These are phyloP conservation scores for Ptyas mucosa DNA, from an alignment of 2,113 vertebrate species.

Conservation along the genomic window DNA sequence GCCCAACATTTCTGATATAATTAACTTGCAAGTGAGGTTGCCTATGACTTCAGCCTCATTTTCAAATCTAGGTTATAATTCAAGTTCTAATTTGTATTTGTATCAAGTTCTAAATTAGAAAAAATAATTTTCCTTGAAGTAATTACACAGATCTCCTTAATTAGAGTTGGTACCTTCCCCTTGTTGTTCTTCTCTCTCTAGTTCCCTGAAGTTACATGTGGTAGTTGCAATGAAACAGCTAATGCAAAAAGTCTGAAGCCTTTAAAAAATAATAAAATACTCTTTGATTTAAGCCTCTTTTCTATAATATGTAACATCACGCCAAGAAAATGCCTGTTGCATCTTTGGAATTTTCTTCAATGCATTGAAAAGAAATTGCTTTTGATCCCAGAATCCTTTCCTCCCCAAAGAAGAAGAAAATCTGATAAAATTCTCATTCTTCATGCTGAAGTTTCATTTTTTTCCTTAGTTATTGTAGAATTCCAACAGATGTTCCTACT, in stretches of 20 bases:
- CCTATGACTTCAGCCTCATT: background rate
- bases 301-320: background rate
- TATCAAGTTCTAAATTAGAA: too few relatives aligned
- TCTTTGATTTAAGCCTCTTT: background rate
- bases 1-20: background rate
- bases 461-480: background rate
- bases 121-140: background rate
- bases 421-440: background rate
- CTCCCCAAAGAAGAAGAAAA: background rate
- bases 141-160: background rate
- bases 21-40: background rate
- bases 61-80: background rate
- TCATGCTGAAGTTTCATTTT: background rate
- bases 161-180: background rate
- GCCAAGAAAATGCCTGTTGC: background rate
- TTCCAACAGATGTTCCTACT: background rate
- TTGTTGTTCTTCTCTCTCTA: background rate
- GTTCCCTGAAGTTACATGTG: background rate
- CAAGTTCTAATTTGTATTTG: background rate
- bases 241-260: background rate
- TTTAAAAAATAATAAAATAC: background rate
- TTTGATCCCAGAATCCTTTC: background rate
- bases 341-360: background rate
- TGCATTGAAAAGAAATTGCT: background rate
- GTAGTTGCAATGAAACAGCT: background rate